These are phyloP conservation scores for Enteromius trimaculatus DNA, from an alignment of 2,797 vertebrate species.

Conservation along the genomic window DNA sequence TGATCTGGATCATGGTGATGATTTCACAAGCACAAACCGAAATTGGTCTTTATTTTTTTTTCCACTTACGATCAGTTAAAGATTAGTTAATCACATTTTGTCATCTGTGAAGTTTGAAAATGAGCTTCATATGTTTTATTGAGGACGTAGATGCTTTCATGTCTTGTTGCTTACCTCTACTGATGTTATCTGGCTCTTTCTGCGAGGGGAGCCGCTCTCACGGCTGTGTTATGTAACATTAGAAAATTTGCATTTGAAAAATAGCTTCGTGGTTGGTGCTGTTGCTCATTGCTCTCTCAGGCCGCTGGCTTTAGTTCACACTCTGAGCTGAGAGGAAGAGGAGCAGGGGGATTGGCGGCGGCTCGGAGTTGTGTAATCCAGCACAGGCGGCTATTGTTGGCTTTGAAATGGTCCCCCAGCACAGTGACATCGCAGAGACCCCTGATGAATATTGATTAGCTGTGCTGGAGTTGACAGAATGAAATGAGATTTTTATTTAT, in stretches of 20 bases:
- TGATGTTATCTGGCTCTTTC: constrained; percentile 16
- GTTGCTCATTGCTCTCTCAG: constrained; percentile 9
- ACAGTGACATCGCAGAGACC: constrained; percentile 54
- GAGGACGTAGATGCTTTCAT: not conserved
- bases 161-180: constrained; percentile 13
- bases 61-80: not conserved
- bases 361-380: constrained; percentile 54
- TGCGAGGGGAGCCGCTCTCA: not conserved
- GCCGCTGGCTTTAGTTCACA: not conserved
- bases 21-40: not conserved
- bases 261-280: not conserved
- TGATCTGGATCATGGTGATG: not conserved
- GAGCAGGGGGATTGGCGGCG: not conserved
- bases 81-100: not conserved
- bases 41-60: not conserved
- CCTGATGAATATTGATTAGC: constrained; percentile 56
- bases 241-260: constrained; percentile 59
- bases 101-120: not conserved
- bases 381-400: constrained; percentile 60
- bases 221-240: constrained; percentile 52
- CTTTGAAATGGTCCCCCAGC: constrained; percentile 63
- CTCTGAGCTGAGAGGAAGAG: constrained; percentile 7
- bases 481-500: not conserved
- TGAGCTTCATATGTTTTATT: not conserved
- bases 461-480: not conserved